These are phyloP conservation scores for Sylvilagus bachmani DNA, from an alignment of 2,113 vertebrate species.

Conservation along the genomic window DNA sequence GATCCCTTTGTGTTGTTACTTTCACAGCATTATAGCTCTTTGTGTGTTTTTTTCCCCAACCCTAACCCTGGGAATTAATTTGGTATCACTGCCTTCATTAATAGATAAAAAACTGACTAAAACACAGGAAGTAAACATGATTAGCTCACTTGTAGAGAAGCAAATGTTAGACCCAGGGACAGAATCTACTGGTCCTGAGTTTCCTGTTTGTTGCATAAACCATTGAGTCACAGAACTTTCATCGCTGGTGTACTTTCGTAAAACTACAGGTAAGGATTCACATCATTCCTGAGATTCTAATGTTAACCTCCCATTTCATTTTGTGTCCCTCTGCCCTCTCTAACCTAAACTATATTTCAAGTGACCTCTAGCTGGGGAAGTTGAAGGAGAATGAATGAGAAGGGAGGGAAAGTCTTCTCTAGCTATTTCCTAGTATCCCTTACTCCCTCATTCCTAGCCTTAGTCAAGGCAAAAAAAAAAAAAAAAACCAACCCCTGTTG, in stretches of 20 bases:
- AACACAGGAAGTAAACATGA: conserved; percentile 55
- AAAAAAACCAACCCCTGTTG: background rate
- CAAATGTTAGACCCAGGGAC: background rate
- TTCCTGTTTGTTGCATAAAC: conserved; percentile 71
- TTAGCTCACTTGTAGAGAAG: conserved; percentile 28
- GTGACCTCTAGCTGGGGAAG: background rate
- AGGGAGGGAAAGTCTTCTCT: conserved; percentile 58
- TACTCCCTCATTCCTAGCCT: conserved; percentile 64
- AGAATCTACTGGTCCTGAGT: conserved; percentile 71
- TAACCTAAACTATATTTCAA: background rate
- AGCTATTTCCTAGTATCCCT: background rate
- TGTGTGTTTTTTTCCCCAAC: conserved; percentile 22
- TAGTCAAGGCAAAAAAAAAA: conserved; percentile 32
- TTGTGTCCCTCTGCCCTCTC: background rate
- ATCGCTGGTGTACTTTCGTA: conserved; percentile 37
- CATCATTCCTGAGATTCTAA: conserved; percentile 43
- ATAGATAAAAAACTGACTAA: conserved; percentile 61
- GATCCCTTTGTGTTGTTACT: background rate
- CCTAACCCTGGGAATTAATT: conserved; percentile 44
- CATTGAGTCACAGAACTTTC: conserved; percentile 63
- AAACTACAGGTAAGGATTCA: conserved; percentile 53
- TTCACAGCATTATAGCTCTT: background rate
- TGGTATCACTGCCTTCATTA: conserved; percentile 28
- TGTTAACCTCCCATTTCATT: background rate
- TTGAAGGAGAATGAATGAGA: background rate